phyloP scores from a whole-genome alignment of 2,888 invertebrate species.

The Barypeithes pellucidus region DNA sequence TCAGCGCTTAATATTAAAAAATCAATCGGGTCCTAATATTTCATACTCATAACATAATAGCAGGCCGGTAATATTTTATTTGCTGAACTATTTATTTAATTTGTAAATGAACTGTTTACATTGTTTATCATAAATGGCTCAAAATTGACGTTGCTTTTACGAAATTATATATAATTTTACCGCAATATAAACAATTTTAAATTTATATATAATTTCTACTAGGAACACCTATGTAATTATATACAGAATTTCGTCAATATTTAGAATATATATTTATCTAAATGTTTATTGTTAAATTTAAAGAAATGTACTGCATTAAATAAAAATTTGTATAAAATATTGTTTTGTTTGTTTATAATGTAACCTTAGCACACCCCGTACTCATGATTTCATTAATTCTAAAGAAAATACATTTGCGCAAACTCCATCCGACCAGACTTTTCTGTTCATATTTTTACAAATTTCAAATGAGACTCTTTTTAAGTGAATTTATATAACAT shows the following conservation, averaged over 20 bases:
- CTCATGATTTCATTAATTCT: too few species aligned
- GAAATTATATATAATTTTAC: background rate
- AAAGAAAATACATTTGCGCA: background rate
- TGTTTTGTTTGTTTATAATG: background rate
- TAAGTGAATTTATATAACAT: too few species aligned
- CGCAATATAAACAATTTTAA: background rate
- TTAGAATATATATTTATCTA: conserved; percentile 39
- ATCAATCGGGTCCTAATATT: too few species aligned
- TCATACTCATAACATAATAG: too few species aligned
- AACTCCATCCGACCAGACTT: too few species aligned
- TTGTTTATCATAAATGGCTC: conserved; percentile 10
- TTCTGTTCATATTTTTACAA: too few species aligned
- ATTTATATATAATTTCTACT: conserved; percentile 6
- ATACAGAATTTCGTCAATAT: conserved; percentile 42
- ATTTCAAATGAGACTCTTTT: too few species aligned
- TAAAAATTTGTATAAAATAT: conserved; percentile 36
- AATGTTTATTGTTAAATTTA: conserved; percentile 44
- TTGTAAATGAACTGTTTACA: background rate
- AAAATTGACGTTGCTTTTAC: background rate
- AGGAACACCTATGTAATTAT: background rate
- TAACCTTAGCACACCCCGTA: background rate
- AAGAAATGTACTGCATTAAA: conserved; percentile 28
- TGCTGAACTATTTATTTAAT: background rate
- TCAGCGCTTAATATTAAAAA: too few species aligned
- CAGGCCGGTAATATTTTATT: too few species aligned